Base-by-base conservation (phyloP, 2,888 invertebrate genomes). In the Caenorhabditis sp. region DNA sequence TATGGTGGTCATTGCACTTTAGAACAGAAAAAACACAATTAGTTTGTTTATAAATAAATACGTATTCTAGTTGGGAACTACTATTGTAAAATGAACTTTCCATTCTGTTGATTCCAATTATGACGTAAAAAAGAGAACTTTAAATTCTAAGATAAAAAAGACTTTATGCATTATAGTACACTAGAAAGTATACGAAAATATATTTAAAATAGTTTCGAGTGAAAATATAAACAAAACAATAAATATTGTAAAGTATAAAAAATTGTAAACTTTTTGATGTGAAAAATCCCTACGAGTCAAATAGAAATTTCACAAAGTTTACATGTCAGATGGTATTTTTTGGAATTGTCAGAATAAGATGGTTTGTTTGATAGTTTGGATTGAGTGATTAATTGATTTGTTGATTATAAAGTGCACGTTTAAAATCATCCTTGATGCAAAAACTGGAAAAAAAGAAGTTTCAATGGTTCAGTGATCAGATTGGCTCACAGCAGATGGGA, bases 261-360 rank as follows among this genome's bases (percentile, higher is more conserved):
- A 64, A 52, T 60, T 20, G 60, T 31, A 31, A 31, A 31, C 31
- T 31, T 31, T 31, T 31, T 31, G 50, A 36, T 63, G 58, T 36
- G 54, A 54, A 63, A 65, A 56, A 64, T 66, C 64, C 72, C 72
- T 72, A 72, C 67, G 72, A 72, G 72, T 72, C 72, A 72, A 67
- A 63, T 10, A 17, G 25, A 59, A 20, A 49, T 52, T 56, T 64
- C 66, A 59, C 62, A 43, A 62, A 20, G 27, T 20, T 27, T 25
- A 12, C 25, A 10, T 54, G 12, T 64, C 31, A 31, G 31, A 31
- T 31, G 31, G 31, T 31, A 10, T 4, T 7, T 31, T 31, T 31
- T 31, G 72, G 72, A 72, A 72, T 72, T 72, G 72, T 72, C 72
- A 72, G 72, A 72, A 72, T 67, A 60, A 63, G 66, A 20, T 63